phyloP scores from a whole-genome alignment of 1,140 invertebrate species.

The Calosoma granatense region DNA sequence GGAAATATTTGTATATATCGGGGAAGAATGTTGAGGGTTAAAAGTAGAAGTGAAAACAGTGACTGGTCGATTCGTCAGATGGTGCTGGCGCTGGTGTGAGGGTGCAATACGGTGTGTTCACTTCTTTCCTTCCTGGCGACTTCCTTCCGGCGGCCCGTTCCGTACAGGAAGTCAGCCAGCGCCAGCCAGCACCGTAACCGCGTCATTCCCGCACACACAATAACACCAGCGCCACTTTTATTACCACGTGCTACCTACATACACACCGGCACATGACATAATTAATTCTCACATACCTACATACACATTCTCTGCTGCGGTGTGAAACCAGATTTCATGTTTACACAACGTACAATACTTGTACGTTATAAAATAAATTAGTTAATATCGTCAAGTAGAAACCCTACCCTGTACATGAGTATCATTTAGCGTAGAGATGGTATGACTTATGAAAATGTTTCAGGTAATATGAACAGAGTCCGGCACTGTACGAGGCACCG shows the following conservation, averaged over 20 bases:
- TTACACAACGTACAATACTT: too few species aligned
- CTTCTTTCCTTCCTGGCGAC: slow-evolving; percentile 7
- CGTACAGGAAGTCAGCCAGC: neutral
- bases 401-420: too few species aligned
- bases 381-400: too few species aligned
- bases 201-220: neutral
- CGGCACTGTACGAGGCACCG: neutral
- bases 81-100: neutral
- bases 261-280: too few species aligned
- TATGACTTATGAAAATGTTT: too few species aligned
- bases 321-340: too few species aligned
- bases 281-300: too few species aligned
- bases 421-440: too few species aligned
- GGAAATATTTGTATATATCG: too few species aligned
- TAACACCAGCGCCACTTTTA: neutral
- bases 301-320: too few species aligned
- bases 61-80: neutral
- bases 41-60: neutral
- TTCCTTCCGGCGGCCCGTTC: slow-evolving; percentile 1
- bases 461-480: too few species aligned
- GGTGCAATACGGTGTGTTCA: slow-evolving; percentile 10
- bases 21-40: neutral
- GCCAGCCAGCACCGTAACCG: neutral
- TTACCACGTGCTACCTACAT: neutral
- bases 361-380: too few species aligned